These are phyloP conservation scores for Lanius collurio DNA, from an alignment of 2,113 vertebrate genomes.

Conservation along the genomic window DNA sequence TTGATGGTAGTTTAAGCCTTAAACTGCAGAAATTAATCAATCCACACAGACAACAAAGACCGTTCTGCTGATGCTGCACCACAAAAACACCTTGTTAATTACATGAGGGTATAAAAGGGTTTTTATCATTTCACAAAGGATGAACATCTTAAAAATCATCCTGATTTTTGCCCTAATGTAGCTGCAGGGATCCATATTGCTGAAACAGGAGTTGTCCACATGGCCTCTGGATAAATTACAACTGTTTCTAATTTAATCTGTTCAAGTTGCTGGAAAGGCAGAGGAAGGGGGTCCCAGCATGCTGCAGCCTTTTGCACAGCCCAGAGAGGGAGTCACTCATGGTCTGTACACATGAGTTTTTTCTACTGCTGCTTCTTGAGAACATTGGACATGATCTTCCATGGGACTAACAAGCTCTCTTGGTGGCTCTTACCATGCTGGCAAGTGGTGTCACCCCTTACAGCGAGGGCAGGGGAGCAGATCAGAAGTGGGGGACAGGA, in stretches of 20 bases:
- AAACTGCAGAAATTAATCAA: slow-evolving; percentile 40
- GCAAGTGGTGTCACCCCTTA: background rate
- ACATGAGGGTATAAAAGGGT: background rate
- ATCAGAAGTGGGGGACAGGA: accelerated
- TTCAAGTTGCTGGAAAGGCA: slow-evolving; percentile 24
- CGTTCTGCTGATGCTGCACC: background rate
- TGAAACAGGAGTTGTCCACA: slow-evolving; percentile 15
- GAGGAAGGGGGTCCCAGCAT: background rate
- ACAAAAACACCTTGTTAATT: background rate
- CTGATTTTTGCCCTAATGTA: slow-evolving; percentile 44
- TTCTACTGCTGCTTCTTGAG: background rate
- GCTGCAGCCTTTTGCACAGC: background rate
- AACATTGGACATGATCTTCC: background rate
- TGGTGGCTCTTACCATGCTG: background rate
- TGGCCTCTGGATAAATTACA: slow-evolving; percentile 35
- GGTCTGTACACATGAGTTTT: background rate
- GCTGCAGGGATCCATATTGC: background rate
- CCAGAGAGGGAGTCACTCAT: background rate
- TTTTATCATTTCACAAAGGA: background rate
- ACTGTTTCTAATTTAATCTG: slow-evolving; percentile 37
- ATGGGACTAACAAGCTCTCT: background rate
- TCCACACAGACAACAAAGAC: background rate
- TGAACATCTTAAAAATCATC: slow-evolving; percentile 59
- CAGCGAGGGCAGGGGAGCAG: background rate
- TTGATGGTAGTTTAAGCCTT: slow-evolving; percentile 8